Evolutionary conservation across 2,113 vertebrate species (phyloP).

Genomic region (cattle (Bos taurus)): ARS-UCD2.0 NC_037345.1:43078001-43078500

Average conservation of each 20-base stretch:
- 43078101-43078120: neutral
- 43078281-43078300: neutral
- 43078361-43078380: neutral
- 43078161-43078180: neutral
- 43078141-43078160: neutral
- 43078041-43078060: neutral
- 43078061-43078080: neutral
- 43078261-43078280: neutral
- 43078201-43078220: neutral
- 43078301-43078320: neutral
- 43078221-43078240: neutral
- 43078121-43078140: neutral
- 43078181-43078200: neutral
- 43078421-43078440: accelerated
- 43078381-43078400: neutral
- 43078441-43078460: neutral
- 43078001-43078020: neutral
- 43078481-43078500: neutral
- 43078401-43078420: neutral
- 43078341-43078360: neutral
- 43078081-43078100: neutral
- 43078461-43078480: neutral
- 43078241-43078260: neutral
- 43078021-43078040: neutral
- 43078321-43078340: neutral